These are phyloP conservation scores for Brassicogethes aeneus DNA, from an alignment of 2,888 invertebrate genomes.

Conservation along the genomic window DNA sequence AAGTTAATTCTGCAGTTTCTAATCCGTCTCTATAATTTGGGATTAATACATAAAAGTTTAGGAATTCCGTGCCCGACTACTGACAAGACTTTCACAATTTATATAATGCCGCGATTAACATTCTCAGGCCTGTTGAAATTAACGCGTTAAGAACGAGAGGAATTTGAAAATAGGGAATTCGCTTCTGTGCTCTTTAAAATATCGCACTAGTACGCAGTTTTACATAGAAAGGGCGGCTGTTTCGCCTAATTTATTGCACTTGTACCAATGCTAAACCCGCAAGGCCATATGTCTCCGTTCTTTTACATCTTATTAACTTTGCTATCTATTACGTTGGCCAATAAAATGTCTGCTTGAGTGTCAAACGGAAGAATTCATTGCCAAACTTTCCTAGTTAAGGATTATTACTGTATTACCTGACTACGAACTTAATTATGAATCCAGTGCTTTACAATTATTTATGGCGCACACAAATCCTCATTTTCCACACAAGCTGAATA, in stretches of 20 bases:
- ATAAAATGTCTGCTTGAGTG: constrained; percentile 8
- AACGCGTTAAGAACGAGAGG: not conserved
- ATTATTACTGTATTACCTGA: not conserved
- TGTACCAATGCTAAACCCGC: constrained; percentile 25
- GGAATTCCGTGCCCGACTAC: not conserved
- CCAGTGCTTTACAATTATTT: not conserved
- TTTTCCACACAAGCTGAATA: not conserved
- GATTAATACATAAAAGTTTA: not conserved
- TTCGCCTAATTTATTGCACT: constrained; percentile 28
- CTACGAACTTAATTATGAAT: not conserved
- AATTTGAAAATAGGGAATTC: constrained; percentile 8
- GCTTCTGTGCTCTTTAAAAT: constrained; percentile 22
- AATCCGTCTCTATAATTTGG: not conserved
- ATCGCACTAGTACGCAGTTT: constrained; percentile 28
- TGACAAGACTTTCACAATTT: not conserved
- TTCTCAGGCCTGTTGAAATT: not conserved
- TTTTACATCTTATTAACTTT: constrained; percentile 30
- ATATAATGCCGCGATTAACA: not conserved
- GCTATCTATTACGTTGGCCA: constrained; percentile 14
- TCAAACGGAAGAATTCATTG: constrained; percentile 3
- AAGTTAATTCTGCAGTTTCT: no score
- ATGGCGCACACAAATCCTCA: not conserved
- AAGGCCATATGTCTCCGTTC: constrained; percentile 25
- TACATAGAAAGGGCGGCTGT: constrained; percentile 32
- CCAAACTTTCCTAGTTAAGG: not conserved